Evolutionary conservation across 2,797 vertebrate genomes (phyloP), one percentile per base, ranked within the genome.

Genomic region (Artibeus jamaicensis): DNA sequence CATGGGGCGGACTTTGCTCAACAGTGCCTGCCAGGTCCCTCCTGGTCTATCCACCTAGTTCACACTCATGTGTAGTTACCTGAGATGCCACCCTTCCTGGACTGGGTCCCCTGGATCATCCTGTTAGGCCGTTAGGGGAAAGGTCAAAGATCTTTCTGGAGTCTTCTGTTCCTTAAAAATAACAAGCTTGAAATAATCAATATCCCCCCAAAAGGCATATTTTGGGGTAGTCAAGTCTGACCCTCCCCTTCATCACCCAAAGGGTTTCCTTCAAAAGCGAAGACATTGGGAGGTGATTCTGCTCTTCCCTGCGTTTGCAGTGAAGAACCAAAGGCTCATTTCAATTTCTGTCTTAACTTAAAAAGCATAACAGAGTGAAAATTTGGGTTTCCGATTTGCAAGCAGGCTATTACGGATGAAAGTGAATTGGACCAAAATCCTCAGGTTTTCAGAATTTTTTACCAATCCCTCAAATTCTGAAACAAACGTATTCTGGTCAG

Each of bases 41-140:
- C 37, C 37, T 26, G 19, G n/a, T 11, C 78, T 11, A 0, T 7
- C 37, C 29, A n/a, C 70, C 15, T 19, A 0, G 44, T 3, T 48
- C 73, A 6, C 12, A 14, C 6, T 24, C 2, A 1, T 14, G 46
- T 24, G 6, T 14, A 3, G 19, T 0, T 1, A 12, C 10, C 10
- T 12, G 11, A 4, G n/a, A 37, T 14, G 21, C 9, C 32, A 4
- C 32, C n/a, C 48, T 15, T 53, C 76, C 48, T 15, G 48, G n/a
- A 9, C 48, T 48, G 1, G 48, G n/a, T 26, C 48, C n/a, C 12
- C 19, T 21, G 11, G 8, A 11, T 34, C n/a, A 8, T 15, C 21
- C 22, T 34, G 19, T 53, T 8, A 14, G 19, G 21, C 19, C 22
- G 6, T 78, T 15, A 8, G 11, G n/a, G 48, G 6, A 22, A 53